Base-by-base conservation (phyloP, 2,888 invertebrate genomes). In the Anoncus sp. region DNA sequence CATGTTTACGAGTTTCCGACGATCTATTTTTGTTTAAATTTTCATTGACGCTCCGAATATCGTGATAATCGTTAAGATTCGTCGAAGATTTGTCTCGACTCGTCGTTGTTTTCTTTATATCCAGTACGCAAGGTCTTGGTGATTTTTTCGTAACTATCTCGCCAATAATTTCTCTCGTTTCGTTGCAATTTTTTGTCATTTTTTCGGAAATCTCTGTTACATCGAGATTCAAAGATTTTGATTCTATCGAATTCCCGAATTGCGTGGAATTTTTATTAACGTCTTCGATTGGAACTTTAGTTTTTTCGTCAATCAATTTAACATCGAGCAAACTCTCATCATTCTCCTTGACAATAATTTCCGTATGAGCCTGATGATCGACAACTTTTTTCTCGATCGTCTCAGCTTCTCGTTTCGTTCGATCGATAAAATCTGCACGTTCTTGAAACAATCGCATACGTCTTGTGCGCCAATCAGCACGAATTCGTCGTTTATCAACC, bases 401-500 rank as follows among this genome's bases (percentile, higher is more conserved):
- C 40, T 75, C 71, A 10, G 60, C 22, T 20, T 78, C 81, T 16
- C 24, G 43, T 5, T 75, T 75, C 14, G 55, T 57, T 16, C 49
- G 57, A 45, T 47, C 75, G n/a, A 90, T 78, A 9, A 80, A 72
- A 18, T 82, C 72, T 1, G 86, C 66, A 69, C 90, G 85, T 63
- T 88, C 82, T 18, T 90, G 88, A 16, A 86, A 87, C 16, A 87
- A 75, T 60, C 85, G 83, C 88, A 90, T 90, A 77, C 88, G 89
- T 85, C 92, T 92, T 57, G 92, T 92, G 84, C 94, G 93, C 94
- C 94, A 94, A 81, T 93, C 92, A 0, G 93, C 92, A 80, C 93
- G 93, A 43, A 92, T 87, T 77, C 92, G 92, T 75, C 93, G 92
- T 81, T 92, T 93, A 75, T 94, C 94, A 0, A 94, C 93, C 83